phyloP scores from a whole-genome alignment of 2,888 invertebrate species.

The Polydrusus tereticollis region DNA sequence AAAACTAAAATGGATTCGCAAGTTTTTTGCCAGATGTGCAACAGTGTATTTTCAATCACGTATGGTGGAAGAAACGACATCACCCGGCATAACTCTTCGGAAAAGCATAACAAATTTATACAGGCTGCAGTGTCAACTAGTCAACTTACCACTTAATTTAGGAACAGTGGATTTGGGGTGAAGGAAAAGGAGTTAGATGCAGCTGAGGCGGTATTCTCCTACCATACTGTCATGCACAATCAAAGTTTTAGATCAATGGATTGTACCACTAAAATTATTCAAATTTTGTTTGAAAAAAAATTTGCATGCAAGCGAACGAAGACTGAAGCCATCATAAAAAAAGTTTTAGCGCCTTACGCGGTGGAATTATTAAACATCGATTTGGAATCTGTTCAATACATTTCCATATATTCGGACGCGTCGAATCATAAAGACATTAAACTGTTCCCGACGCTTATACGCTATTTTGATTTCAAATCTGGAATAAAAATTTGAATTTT shows the following conservation, averaged over 20 bases:
- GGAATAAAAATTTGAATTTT: neutral
- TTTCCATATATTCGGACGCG: neutral
- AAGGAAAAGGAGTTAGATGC: neutral
- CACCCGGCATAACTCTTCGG: too few species aligned
- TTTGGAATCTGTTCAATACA: neutral
- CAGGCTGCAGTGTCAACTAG: too few species aligned
- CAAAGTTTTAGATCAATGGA: conserved; percentile 21
- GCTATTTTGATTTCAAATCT: neutral
- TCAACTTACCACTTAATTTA: too few species aligned
- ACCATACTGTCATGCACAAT: conserved; percentile 21
- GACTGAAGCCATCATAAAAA: conserved; percentile 20
- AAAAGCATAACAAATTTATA: too few species aligned
- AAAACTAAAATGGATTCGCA: too few species aligned
- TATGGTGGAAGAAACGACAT: too few species aligned
- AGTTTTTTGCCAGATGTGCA: too few species aligned
- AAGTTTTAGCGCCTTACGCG: conserved; percentile 29
- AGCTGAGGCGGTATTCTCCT: neutral
- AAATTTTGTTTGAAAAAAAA: neutral
- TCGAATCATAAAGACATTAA: conserved; percentile 12
- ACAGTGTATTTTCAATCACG: too few species aligned
- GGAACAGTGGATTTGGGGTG: too few species aligned
- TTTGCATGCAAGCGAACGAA: conserved; percentile 12
- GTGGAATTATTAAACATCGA: neutral
- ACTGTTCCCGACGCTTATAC: neutral
- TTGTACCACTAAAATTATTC: conserved; percentile 23